Base-by-base conservation (phyloP, 2,888 invertebrate species). In the Alcis repandata region DNA sequence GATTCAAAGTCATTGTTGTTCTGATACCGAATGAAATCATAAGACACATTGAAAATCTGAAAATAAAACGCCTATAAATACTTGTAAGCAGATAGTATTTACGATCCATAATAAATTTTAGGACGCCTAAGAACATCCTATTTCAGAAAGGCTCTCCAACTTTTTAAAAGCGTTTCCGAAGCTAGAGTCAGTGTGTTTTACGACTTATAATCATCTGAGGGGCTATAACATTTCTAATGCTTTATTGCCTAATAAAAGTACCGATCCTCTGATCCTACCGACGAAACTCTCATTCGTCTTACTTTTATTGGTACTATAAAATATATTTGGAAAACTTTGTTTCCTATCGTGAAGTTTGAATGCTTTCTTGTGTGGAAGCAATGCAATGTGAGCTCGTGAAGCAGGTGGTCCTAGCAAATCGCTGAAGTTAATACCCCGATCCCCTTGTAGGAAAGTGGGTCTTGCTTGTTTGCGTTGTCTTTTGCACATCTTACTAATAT, bases 231-330 rank as follows among this genome's bases (percentile, higher is more conserved):
- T 62, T 57, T 62, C 56, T 57, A 62, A 63, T 63, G 56, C 58
- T 68, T 68, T 69, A 69, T 66, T 68, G 63, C 43, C 48, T 41
- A 65, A 67, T 68, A 71, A 71, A 52, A 27, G 45, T 41, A 48
- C 59, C 58, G 60, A 60, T 65, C 60, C 56, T 45, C 49, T 54
- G 51, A 64, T 66, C 61, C 59, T 54, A 22, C 48, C 59, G 38
- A 40, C 59, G 20, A 54, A 61, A 61, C 46, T 63, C 54, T 56
- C 54, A 56, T 61, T 57, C 48, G 36, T 36, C 51, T 62, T 61
- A 41, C 52, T 66, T 69, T 69, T 69, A 69, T 63, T 52, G 63
- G 20, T 10, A 43, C 54, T 58, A 60, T 66, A 63, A 68, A 68
- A 60, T 62, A 59, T 65, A 27, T 65, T 54, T 58, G 46, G 59